Evolutionary conservation across 2,113 vertebrate species (phyloP).

Genomic region (Microcebus tavaratra): DNA sequence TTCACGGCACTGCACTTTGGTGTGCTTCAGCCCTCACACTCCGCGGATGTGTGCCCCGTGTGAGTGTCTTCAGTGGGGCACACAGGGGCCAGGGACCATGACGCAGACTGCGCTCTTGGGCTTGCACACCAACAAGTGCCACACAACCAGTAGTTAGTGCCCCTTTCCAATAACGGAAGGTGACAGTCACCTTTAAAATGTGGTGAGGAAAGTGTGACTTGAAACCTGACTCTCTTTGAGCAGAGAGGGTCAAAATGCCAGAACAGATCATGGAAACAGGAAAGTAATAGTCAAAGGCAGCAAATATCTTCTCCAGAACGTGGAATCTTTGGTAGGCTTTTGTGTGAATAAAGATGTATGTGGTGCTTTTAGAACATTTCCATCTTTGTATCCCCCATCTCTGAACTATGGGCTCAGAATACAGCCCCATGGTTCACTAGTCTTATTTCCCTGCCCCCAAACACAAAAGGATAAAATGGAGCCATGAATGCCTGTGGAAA

Average conservation of each 20-base stretch:
- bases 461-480: neutral
- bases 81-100: neutral
- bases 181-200: neutral
- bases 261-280: neutral
- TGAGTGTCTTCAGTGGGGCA: neutral
- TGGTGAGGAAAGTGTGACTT: neutral
- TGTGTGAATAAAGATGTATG: neutral
- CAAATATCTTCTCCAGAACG: neutral
- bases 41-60: too few species aligned
- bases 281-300: neutral
- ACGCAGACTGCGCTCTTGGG: neutral
- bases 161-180: neutral
- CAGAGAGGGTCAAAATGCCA: neutral
- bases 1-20: too few species aligned
- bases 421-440: neutral
- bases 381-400: neutral
- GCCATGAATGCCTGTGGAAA: neutral
- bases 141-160: neutral
- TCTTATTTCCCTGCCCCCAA: neutral
- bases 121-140: neutral
- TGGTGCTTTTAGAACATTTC: neutral
- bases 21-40: neutral
- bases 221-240: neutral
- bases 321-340: neutral
- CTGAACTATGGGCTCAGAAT: neutral